Evolutionary conservation across 2,888 invertebrate genomes (phyloP).

Genomic region (Temnothorax rugatulus): DNA sequence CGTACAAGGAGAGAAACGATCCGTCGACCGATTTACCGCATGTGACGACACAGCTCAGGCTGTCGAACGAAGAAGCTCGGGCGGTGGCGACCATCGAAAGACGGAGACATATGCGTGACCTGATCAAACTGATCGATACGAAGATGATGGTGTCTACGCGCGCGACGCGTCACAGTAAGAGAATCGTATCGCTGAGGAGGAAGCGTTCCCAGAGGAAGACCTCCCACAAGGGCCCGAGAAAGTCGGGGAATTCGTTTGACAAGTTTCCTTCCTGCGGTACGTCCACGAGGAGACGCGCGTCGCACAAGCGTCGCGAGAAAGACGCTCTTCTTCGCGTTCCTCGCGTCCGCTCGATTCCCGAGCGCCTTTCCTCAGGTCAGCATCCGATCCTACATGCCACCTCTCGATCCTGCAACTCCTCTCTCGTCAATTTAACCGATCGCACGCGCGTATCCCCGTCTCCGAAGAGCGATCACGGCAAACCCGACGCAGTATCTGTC

Average conservation of each 20-base stretch:
- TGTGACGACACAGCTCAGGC: background rate
- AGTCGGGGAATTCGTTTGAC: background rate
- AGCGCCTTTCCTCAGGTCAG: conserved; percentile 21
- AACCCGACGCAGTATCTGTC: background rate
- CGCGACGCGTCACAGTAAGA: conserved; percentile 63
- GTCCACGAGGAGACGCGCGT: background rate
- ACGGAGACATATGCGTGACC: conserved; percentile 78
- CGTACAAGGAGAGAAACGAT: background rate
- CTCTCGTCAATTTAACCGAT: conserved; percentile 61
- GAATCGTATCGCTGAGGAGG: conserved; percentile 66
- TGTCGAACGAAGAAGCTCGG: background rate
- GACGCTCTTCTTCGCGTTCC: conserved; percentile 5
- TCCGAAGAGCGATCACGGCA: background rate
- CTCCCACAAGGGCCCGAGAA: conserved; percentile 24
- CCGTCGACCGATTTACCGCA: background rate
- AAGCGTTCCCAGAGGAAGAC: conserved; percentile 57
- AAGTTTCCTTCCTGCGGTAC: background rate
- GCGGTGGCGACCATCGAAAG: conserved; percentile 53
- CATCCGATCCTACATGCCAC: conserved; percentile 15
- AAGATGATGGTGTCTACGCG: conserved; percentile 79
- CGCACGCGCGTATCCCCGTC: background rate
- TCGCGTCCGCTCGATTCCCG: conserved; percentile 48
- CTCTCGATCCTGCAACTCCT: conserved; percentile 67
- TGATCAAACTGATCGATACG: conserved; percentile 82
- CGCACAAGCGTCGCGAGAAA: background rate